Evolutionary conservation across 2,113 vertebrate genomes (phyloP), one percentile per base, ranked within the genome.

Genomic region (Daubentonia madagascariensis): DNA sequence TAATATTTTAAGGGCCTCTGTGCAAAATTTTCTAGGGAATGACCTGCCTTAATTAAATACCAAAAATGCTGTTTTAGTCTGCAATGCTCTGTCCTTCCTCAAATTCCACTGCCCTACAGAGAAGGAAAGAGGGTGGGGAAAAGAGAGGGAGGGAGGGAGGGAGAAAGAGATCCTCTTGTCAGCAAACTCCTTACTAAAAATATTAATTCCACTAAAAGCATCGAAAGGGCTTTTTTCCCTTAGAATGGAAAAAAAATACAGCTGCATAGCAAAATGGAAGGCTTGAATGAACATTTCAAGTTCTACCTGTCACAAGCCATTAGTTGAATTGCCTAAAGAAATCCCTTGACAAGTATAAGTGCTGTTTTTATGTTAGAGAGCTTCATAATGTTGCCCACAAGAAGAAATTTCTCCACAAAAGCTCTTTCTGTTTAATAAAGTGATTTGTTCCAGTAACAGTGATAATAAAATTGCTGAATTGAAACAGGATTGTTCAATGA

Each of bases 391-490:
- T 98, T 98, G 97, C 97, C 98, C 97, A 97, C 97, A 97, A 98
- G 98, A 98, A 98, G 96, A 98, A 98, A 98, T 98, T 99, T 97
- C 98, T 98, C 97, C 97, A 98, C 98, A 98, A 98, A 99, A 98
- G 97, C 98, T 97, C 97, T 96, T 98, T 99, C 98, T 98, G 98
- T 98, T 98, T 99, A 99, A 99, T 99, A 99, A 99, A 99, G 98
- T 98, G 98, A 99, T 99, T 99, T 99, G 99, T 99, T 99, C 98
- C 99, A 98, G 99, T 98, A 99, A 98, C 98, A 98, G 98, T 98
- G 98, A 98, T 99, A 99, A 99, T 99, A 99, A 99, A 99, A 99
- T 99, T 99, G 98, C 98, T 98, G 98, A 98, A 99, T 98, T 98
- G 98, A 99, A 99, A 99, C 98, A 98, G 98, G 98, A 98, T 98